These are phyloP conservation scores for Apomyelois bistriatella DNA, from an alignment of 2,888 invertebrate species.

Conservation along the genomic window DNA sequence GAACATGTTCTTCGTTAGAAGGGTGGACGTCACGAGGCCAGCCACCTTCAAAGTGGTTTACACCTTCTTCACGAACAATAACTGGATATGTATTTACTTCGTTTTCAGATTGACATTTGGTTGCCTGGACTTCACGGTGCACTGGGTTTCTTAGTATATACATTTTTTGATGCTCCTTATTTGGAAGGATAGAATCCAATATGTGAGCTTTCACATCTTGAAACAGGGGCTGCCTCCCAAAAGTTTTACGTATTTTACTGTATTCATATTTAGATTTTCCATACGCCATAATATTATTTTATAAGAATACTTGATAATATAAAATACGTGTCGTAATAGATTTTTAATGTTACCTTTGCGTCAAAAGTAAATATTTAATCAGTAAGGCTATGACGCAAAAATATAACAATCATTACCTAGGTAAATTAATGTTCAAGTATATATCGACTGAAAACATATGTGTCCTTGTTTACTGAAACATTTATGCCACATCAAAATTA, in stretches of 20 bases:
- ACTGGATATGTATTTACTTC: conserved; percentile 82
- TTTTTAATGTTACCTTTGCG: conserved; percentile 19
- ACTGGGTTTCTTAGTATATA: conserved; percentile 77
- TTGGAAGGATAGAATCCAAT: conserved; percentile 61
- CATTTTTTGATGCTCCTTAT: conserved; percentile 53
- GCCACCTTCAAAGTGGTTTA: conserved; percentile 89
- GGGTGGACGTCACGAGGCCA: conserved; percentile 89
- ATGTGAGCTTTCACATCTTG: conserved; percentile 59
- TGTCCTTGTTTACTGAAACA: conserved; percentile 38
- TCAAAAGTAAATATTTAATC: conserved; percentile 45
- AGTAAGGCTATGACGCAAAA: conserved; percentile 46
- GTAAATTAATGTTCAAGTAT: conserved; percentile 16
- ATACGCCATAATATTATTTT: conserved; percentile 39
- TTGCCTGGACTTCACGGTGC: conserved; percentile 67
- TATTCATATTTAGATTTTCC: conserved; percentile 63
- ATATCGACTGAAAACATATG: conserved; percentile 51
- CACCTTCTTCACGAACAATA: conserved; percentile 79
- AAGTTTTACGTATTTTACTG: conserved; percentile 66
- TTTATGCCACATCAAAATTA: no score
- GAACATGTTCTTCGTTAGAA: conserved; percentile 84
- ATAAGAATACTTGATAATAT: conserved; percentile 30
- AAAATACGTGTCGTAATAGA: conserved; percentile 16
- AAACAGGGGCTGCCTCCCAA: conserved; percentile 74
- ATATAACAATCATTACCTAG: conserved; percentile 28
- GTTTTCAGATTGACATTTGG: conserved; percentile 64